These are phyloP conservation scores for Clivina fossor DNA, from an alignment of 2,888 invertebrate genomes.

Conservation along the genomic window DNA sequence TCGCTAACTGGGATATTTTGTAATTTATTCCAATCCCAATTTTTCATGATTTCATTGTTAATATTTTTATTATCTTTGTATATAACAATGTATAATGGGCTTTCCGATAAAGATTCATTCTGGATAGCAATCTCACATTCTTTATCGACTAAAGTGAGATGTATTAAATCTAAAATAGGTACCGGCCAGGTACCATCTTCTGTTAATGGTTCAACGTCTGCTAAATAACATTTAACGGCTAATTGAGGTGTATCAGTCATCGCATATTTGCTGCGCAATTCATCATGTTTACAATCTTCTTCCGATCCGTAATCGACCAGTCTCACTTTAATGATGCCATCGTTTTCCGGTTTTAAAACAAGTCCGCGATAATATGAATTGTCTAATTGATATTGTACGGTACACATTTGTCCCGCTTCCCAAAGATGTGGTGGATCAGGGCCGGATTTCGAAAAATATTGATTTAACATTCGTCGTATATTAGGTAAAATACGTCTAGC, in stretches of 20 bases:
- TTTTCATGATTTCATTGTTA: too few species aligned
- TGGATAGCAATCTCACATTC: conserved; percentile 33
- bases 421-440: conserved; percentile 59
- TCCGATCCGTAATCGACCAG: conserved; percentile 85
- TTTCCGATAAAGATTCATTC: conserved; percentile 40
- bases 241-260: conserved; percentile 68
- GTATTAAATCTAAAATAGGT: conserved; percentile 63
- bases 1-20: too few species aligned
- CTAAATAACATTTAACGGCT: conserved; percentile 62
- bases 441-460: conserved; percentile 54
- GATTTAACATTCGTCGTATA: conserved; percentile 57
- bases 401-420: conserved; percentile 66
- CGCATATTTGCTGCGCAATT: conserved; percentile 64
- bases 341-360: conserved; percentile 55
- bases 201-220: conserved; percentile 53
- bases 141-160: conserved; percentile 54
- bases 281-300: conserved; percentile 61
- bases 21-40: conserved; percentile 29
- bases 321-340: conserved; percentile 57
- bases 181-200: conserved; percentile 56
- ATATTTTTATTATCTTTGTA: conserved; percentile 40
- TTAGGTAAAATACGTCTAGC: conserved; percentile 48
- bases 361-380: conserved; percentile 71
- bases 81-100: conserved; percentile 49
- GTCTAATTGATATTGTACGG: conserved; percentile 67